phyloP scores from a whole-genome alignment of 2,797 vertebrate genomes.

The Silurus lanzhouensis region DNA sequence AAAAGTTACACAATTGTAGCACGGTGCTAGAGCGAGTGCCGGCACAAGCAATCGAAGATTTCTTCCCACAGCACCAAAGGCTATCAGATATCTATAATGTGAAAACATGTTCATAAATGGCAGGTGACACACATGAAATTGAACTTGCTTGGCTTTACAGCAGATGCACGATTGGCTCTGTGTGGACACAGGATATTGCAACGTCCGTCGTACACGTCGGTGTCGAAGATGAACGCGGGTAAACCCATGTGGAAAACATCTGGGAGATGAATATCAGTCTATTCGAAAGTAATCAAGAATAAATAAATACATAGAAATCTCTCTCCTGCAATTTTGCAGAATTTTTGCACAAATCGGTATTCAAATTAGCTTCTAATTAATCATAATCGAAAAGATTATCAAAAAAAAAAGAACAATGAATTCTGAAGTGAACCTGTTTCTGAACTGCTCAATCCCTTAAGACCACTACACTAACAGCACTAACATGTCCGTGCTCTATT shows the following conservation, averaged over 20 bases:
- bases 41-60: conserved; percentile 26
- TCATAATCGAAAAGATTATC: not conserved
- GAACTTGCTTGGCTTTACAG: conserved; percentile 6
- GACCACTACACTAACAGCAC: conserved; percentile 24
- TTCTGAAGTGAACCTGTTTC: conserved; percentile 13
- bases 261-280: conserved; percentile 11
- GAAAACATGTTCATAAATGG: conserved; percentile 58
- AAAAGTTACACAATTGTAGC: conserved; percentile 9
- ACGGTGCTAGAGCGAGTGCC: conserved; percentile 2
- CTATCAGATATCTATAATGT: conserved; percentile 58
- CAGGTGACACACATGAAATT: conserved; percentile 43
- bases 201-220: conserved; percentile 13
- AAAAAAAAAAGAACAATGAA: conserved; percentile 28
- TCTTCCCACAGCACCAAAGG: conserved; percentile 42
- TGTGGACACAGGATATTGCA: conserved; percentile 25
- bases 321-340: not conserved
- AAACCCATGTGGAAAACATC: not conserved
- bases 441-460: conserved; percentile 37
- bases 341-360: conserved; percentile 9
- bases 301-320: not conserved
- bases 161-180: conserved; percentile 6
- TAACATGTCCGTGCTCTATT: conserved; percentile 1
- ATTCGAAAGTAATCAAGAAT: not conserved
- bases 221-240: not conserved
- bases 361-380: not conserved